phyloP scores from a whole-genome alignment of 2,113 vertebrate species.

The Hemicordylus capensis region DNA sequence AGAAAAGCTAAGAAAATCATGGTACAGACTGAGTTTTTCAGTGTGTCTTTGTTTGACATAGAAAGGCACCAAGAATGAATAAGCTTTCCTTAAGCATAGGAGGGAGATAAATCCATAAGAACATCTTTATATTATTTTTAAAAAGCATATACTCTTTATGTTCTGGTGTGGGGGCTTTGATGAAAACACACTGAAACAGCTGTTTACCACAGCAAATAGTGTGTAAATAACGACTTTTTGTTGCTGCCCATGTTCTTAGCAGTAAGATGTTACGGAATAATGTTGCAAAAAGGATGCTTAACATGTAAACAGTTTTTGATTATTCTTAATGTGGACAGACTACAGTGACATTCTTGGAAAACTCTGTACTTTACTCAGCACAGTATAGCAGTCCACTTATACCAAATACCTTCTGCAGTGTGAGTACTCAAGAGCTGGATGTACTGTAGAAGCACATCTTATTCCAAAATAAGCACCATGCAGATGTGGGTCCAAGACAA shows the following conservation, averaged over 20 bases:
- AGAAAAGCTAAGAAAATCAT: constrained; percentile 39
- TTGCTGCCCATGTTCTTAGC: not conserved
- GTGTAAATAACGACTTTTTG: constrained; percentile 27
- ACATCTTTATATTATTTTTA: constrained; percentile 33
- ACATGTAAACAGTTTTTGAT: not conserved
- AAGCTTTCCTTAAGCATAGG: constrained; percentile 15
- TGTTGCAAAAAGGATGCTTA: constrained; percentile 27
- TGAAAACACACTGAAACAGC: not conserved
- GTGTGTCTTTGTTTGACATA: constrained; percentile 28
- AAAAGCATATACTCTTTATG: constrained; percentile 17
- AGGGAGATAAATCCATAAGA: constrained; percentile 22
- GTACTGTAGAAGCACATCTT: not conserved
- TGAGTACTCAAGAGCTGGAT: not conserved
- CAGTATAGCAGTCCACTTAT: constrained; percentile 14
- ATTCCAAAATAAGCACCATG: not conserved
- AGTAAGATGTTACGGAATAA: not conserved
- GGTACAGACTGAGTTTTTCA: constrained; percentile 34
- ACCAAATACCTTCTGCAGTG: not conserved
- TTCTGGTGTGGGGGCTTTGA: not conserved
- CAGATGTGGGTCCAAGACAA: constrained; percentile 38
- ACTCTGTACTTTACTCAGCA: not conserved
- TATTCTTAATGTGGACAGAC: constrained; percentile 18
- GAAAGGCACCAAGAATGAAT: constrained; percentile 40
- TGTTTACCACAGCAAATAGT: constrained; percentile 29
- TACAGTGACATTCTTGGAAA: constrained; percentile 8